Conservation (phyloP, 2,888 invertebrate species). For the Drosophila meridionalis region DNA sequence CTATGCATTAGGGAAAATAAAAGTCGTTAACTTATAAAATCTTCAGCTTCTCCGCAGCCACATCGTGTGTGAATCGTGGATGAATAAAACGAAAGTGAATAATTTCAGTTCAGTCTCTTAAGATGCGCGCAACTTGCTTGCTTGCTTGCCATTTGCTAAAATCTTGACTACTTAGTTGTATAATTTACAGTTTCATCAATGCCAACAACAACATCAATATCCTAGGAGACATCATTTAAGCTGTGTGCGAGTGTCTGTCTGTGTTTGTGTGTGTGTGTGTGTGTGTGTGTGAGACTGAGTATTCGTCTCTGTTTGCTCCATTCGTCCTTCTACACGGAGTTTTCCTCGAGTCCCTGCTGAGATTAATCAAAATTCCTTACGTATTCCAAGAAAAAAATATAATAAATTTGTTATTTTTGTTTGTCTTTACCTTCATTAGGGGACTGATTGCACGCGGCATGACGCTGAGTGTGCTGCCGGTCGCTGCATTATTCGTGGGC, state of each 20-base stretch:
- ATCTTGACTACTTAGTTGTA: conserved; percentile 53
- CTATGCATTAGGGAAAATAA: conserved; percentile 19
- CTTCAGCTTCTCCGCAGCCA: conserved; percentile 25
- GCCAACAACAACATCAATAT: conserved; percentile 27
- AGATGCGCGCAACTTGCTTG: conserved; percentile 66
- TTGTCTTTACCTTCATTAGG: conserved; percentile 83
- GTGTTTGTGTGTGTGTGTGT: neutral
- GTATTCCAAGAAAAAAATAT: neutral
- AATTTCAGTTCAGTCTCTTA: conserved; percentile 77
- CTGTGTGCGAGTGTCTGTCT: neutral
- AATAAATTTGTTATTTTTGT: neutral
- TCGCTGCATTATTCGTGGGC: conserved; percentile 63
- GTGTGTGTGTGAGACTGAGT: neutral
- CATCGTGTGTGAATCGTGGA: conserved; percentile 11
- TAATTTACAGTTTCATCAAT: conserved; percentile 41
- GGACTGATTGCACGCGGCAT: conserved; percentile 84
- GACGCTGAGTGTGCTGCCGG: conserved; percentile 71
- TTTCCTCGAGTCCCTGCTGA: conserved; percentile 84
- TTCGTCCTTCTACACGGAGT: conserved; percentile 78
- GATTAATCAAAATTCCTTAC: conserved; percentile 14
- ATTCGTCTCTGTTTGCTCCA: neutral
- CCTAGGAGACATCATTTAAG: conserved; percentile 42
- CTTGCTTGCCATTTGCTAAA: conserved; percentile 58
- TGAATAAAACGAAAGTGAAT: conserved; percentile 49
- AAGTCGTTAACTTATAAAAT: conserved; percentile 24